Evolutionary conservation across 2,113 vertebrate species (phyloP).

Genomic region (Scatophagus argus): DNA sequence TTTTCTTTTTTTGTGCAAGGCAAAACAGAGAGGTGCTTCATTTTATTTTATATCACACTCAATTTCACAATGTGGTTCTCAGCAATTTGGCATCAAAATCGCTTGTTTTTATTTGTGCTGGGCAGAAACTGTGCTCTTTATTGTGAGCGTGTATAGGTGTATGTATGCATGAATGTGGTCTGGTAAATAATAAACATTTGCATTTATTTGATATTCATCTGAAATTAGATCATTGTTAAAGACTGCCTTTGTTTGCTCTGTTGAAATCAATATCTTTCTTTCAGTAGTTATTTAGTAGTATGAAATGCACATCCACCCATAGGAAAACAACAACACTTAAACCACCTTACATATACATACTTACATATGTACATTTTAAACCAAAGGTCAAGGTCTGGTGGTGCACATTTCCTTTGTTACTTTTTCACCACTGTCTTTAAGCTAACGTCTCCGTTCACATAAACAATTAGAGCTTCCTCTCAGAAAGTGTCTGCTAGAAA

Average conservation of each 20-base stretch:
- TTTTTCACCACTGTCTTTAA: not conserved
- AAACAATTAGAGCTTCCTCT: slow-evolving; percentile 59
- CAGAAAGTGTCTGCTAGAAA: slow-evolving; percentile 29
- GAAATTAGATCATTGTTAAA: not conserved
- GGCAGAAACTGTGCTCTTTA: no score
- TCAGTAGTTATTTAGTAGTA: no score
- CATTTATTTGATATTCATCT: not conserved
- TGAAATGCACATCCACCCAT: not conserved
- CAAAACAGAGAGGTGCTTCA: no score
- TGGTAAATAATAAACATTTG: no score
- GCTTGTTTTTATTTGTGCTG: no score
- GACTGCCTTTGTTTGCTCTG: not conserved
- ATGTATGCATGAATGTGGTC: no score
- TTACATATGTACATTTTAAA: not conserved
- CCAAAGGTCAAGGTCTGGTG: not conserved
- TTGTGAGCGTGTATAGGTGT: no score
- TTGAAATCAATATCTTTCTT: not conserved
- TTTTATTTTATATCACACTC: no score
- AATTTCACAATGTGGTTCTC: no score
- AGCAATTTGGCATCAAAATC: no score
- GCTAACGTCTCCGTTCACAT: slow-evolving; percentile 20
- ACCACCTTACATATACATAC: not conserved
- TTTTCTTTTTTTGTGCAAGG: no score
- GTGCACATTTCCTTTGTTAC: slow-evolving; percentile 2
- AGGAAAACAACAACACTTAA: not conserved